Percentiles rank a stretch among this genome's conserved stretches.
phyloP scores from a whole-genome alignment of 1,140 invertebrate species.

The Cotesia typhae region DNA sequence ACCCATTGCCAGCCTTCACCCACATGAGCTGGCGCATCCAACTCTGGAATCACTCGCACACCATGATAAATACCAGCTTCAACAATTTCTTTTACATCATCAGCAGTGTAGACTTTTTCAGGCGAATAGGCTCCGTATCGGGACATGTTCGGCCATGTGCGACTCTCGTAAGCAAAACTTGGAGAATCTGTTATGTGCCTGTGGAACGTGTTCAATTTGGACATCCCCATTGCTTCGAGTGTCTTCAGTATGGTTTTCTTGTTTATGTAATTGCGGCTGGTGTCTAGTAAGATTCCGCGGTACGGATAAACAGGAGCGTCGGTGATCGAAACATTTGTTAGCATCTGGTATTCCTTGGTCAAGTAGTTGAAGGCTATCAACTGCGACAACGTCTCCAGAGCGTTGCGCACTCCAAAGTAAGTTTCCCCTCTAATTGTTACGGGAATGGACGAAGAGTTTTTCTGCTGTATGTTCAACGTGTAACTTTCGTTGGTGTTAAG shows the following conservation, averaged over 20 bases:
- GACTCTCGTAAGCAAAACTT: conserved; percentile 79
- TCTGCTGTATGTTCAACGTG: too few relatives aligned
- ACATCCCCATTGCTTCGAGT: conserved; percentile 81
- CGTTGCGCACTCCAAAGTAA: conserved; percentile 81
- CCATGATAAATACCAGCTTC: conserved; percentile 77
- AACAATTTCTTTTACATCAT: conserved; percentile 71
- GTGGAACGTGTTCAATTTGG: conserved; percentile 81
- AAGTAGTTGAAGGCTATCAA: conserved; percentile 78
- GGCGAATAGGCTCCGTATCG: conserved; percentile 78
- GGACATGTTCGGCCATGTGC: conserved; percentile 73
- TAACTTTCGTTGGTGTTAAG: too few relatives aligned
- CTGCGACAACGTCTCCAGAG: conserved; percentile 79
- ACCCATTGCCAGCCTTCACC: conserved; percentile 86
- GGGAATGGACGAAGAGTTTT: too few relatives aligned
- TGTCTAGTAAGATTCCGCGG: conserved; percentile 81
- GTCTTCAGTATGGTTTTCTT: conserved; percentile 76
- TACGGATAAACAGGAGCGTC: conserved; percentile 80
- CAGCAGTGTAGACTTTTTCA: conserved; percentile 70
- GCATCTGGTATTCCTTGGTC: conserved; percentile 69
- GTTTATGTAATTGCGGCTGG: conserved; percentile 77
- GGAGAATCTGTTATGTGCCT: conserved; percentile 23
- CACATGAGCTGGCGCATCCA: conserved; percentile 89
- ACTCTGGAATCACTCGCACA: conserved; percentile 82
- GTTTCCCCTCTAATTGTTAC: conserved; percentile 71
- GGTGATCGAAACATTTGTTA: conserved; percentile 68